Evolutionary conservation across 2,797 vertebrate species (phyloP), one percentile per base, ranked within the genome.

Genomic region (Enteromius anoplus): DNA sequence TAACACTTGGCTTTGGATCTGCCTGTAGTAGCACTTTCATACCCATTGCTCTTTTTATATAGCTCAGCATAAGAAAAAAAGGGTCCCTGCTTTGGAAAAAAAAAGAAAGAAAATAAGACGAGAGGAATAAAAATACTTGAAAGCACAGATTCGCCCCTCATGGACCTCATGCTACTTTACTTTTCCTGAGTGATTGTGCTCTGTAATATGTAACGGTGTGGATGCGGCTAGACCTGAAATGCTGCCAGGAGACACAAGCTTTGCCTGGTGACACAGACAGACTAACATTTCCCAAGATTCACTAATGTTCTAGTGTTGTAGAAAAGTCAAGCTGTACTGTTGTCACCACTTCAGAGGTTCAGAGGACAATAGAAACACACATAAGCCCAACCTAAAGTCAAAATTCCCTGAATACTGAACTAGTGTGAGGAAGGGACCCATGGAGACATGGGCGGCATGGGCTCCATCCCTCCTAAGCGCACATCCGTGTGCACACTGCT

Each of bases 401-500:
- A 64, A 47, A 70, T 68, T 92, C 93, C 90, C 93, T 94, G 91
- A 81, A 76, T 51, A 53, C 65, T 55, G 68, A 76, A 72, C 62
- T 73, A 49, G 76, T 19, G 89, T 89, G 93, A 92, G 92, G 90
- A 91, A 91, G 93, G 80, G 34, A 84, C 70, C 85, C 82, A 85
- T 78, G 84, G 53, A 85, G 87, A 65, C 68, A 80, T 78, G 85
- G 85, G 86, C 82, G 66, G 90, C 91, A 92, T 91, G 91, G 93
- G 92, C 92, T 93, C 92, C 86, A 91, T 93, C 93, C 94, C 94
- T 93, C 93, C 93, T 94, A 92, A 94, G 92, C 95, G 95, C 95
- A 94, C 95, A 94, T 96, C 95, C 91, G 93, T 93, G 93, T 94
- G 93, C 95, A 95, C 94, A 94, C 96, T 96, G 96, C 96, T 97